Base-by-base conservation (phyloP, 2,797 vertebrate species). In the Aselliscus stoliczkanus region DNA sequence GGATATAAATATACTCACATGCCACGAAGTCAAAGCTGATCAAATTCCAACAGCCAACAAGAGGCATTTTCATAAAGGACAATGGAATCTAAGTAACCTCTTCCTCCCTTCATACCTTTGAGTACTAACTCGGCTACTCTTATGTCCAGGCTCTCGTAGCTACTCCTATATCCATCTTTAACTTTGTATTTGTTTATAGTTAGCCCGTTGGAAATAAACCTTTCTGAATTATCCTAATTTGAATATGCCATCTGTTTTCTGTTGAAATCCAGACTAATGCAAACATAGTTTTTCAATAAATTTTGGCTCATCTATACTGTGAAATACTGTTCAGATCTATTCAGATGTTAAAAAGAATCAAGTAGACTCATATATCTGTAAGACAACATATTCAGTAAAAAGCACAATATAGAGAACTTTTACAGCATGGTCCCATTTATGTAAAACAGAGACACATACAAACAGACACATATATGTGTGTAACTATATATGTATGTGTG, bases 221-320 rank as follows among this genome's bases (percentile, higher is more conserved):
- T 87, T 23, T 37, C 37, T 39, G 18, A 87, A 17, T 77, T 50
- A 70, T 47, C 21, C 37, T 60, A 69, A 75, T 44, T 60, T 75
- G 50, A 79, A 92, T 62, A 67, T 54, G 44, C 69, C 82, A 27
- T 90, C 90, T 88, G 21, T 64, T 82, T 93, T 69, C 69, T 93
- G 60, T 50, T 90, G 62, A 39, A 77, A 69, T 83, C 62, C 76
- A 86, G n/a, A 89, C 34, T 34, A 70, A 90, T 6, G 37, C 34
- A 93, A 58, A 89, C 39, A 39, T 12, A 56, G 23, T 62, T 85
- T 94, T 90, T 39, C 54, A 94, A 88, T 93, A 76, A 65, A 80
- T 20, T 29, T 70, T 89, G 52, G 12, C 34, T 1, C 18, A 60
- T 13, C 20, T 13, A 39, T 9, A 27, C 39, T 69, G 1, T n/a